Evolutionary conservation across 2,113 vertebrate species (phyloP).

Genomic region (Vicugna pacos): DNA sequence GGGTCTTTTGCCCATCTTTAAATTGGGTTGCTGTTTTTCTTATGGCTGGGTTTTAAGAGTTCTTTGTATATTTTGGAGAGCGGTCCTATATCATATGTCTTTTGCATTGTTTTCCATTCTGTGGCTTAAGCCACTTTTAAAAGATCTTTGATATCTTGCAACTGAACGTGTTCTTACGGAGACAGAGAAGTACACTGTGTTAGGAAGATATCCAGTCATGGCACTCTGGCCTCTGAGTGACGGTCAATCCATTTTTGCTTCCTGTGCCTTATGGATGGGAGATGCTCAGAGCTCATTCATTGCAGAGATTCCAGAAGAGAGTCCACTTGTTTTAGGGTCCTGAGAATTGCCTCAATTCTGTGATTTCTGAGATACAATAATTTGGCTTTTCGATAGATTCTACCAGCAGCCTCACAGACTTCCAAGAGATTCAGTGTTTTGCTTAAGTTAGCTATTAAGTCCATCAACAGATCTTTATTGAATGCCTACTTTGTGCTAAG

Average conservation of each 20-base stretch:
- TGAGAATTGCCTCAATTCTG: not conserved
- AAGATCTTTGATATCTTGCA: not conserved
- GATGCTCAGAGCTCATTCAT: not conserved
- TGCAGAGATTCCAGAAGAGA: not conserved
- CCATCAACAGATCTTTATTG: not conserved
- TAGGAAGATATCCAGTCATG: fast-evolving
- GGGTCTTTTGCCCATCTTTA: not conserved
- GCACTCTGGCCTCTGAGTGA: not conserved
- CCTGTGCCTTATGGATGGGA: not conserved
- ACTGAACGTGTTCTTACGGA: not conserved
- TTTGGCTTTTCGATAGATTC: not conserved
- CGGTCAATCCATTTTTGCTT: not conserved
- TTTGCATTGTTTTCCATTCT: not conserved
- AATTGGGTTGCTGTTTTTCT: not conserved
- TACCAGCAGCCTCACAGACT: not conserved
- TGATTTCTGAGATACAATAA: not conserved
- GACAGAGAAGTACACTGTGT: too few species aligned
- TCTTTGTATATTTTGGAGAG: not conserved
- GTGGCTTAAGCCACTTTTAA: not conserved
- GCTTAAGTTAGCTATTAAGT: not conserved
- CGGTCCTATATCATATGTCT: not conserved
- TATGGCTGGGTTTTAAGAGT: not conserved
- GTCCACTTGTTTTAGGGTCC: not conserved
- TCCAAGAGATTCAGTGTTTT: not conserved
- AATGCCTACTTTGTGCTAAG: not conserved